Evolutionary conservation across 2,113 vertebrate genomes (phyloP).

Genomic region (Mohoua ochrocephala): DNA sequence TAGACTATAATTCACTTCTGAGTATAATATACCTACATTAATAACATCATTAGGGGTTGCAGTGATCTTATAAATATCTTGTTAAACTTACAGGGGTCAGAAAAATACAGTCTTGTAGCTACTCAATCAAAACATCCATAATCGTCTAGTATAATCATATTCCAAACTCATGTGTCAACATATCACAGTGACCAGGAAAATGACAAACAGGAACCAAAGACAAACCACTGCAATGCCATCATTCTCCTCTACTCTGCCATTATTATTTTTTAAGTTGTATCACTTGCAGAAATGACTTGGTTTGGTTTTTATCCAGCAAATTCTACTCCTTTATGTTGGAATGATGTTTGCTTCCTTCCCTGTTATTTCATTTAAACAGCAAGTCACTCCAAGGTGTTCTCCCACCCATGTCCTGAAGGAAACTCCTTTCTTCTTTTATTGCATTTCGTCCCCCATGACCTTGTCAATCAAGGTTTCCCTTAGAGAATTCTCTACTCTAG

Average conservation of each 20-base stretch:
- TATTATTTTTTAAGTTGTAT: background rate
- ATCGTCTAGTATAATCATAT: background rate
- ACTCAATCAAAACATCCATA: background rate
- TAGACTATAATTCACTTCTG: background rate
- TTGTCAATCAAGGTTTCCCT: background rate
- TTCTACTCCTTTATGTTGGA: background rate
- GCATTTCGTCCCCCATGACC: background rate
- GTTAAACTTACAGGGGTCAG: background rate
- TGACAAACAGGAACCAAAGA: background rate
- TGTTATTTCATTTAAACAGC: background rate
- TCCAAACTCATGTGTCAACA: background rate
- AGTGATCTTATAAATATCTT: background rate
- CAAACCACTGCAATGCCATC: background rate
- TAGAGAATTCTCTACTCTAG: background rate
- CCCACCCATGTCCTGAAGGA: background rate
- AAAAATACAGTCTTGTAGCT: background rate
- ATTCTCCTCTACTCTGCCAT: background rate
- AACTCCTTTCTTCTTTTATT: conserved; percentile 24
- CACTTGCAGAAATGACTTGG: background rate
- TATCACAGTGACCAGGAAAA: background rate
- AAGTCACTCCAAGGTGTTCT: conserved; percentile 13
- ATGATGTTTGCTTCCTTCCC: background rate
- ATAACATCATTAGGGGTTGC: background rate
- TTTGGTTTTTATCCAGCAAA: background rate
- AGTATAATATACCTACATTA: background rate